Evolutionary conservation across 2,888 invertebrate species (phyloP), one percentile per base, ranked within the genome.

Genomic region (Thecocarcelia acutangulata): DNA sequence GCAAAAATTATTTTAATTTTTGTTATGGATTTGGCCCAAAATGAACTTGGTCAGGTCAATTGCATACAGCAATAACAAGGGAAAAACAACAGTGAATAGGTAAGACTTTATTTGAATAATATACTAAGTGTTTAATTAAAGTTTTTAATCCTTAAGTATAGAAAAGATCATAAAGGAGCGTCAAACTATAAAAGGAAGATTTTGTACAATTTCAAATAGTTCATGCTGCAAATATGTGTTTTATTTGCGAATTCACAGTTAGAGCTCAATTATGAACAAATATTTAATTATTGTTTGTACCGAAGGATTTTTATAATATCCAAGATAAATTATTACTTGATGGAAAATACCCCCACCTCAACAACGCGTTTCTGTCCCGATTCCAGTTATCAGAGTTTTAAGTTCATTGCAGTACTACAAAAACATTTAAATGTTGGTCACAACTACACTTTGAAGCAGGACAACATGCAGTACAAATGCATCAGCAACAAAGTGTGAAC

Each of bases 401-500:
- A 42, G 66, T 28, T 40, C 13, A 66, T 52, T 19, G 1, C 3
- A 12, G 11, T 15, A 48, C 33, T 13, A 77, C 42, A 48, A 52
- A 44, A 44, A 58, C 37, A 74, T 24, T 64, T 40, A 73, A 77
- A 63, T 4, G 6, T 66, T 58, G 81, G 24, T 56, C 17, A 70
- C 58, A 64, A 64, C 44, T 37, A 33, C 48, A n/a, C 1, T 28
- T 66, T 37, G 42, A 19, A 70, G n/a, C 44, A 50, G 64, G 52
- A 64, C 52, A 63, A 52, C 21, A 33, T 44, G 40, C 28, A 28
- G 52, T 40, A 48, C 46, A 19, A 58, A n/a, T 37, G 56, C 24
- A 52, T 33, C 46, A 72, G 28, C 59, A 72, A 46, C 44, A 80
- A 78, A 78, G 82, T 82, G 82, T 69, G 59, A 70, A 58, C 74